These are phyloP conservation scores for Zophobas atratus DNA, from an alignment of 1,140 invertebrate species.

Conservation along the genomic window DNA sequence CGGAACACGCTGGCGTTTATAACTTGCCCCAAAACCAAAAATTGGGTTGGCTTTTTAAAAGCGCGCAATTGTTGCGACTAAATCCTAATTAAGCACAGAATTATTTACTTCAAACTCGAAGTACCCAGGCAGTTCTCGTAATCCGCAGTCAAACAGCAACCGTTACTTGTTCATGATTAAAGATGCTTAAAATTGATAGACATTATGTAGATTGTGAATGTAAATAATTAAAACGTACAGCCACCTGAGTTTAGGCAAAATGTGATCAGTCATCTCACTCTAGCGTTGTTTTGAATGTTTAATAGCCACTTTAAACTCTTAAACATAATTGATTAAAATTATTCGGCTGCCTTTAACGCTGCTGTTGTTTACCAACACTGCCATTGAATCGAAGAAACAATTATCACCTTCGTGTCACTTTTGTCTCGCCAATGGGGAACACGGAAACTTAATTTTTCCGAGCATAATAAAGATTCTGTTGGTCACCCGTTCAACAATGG, in stretches of 20 bases:
- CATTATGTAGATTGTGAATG: neutral
- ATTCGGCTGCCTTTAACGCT: neutral
- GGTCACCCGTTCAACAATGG: neutral
- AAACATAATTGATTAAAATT: constrained; percentile 1
- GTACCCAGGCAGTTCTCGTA: neutral
- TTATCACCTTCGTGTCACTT: neutral
- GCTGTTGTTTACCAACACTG: neutral
- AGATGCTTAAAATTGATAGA: neutral
- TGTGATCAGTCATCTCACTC: neutral
- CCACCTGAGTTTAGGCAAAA: neutral
- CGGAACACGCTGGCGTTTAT: too few species aligned
- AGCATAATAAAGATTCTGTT: too few species aligned
- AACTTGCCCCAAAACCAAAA: too few species aligned
- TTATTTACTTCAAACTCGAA: neutral
- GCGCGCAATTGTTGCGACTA: too few species aligned
- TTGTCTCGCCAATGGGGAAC: neutral
- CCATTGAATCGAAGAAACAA: neutral
- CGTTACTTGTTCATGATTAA: neutral
- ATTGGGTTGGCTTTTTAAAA: too few species aligned
- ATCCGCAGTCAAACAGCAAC: neutral
- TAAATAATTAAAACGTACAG: neutral
- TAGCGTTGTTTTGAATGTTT: neutral
- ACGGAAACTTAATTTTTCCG: too few species aligned
- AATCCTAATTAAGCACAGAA: too few species aligned
- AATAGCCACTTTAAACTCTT: neutral